Percentiles rank a stretch among this genome's conserved stretches.
phyloP scores from a whole-genome alignment of 1,140 invertebrate species.

The Drosophila kohkoa region DNA sequence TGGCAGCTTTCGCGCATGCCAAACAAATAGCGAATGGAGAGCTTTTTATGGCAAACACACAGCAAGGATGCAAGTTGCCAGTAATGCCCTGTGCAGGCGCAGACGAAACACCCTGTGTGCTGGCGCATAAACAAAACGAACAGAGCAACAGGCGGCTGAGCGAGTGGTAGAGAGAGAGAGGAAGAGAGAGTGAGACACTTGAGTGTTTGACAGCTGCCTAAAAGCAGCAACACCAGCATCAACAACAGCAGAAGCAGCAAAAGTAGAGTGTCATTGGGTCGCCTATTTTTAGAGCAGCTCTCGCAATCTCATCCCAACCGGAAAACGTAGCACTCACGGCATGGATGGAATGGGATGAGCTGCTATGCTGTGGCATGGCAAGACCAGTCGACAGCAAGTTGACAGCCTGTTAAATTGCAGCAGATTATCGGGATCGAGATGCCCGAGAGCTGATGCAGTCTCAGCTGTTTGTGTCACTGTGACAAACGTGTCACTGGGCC shows the following conservation, averaged over 20 bases:
- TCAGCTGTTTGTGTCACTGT: slow-evolving; percentile 22
- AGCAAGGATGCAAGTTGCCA: slow-evolving; percentile 42
- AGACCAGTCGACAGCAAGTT: slow-evolving; percentile 29
- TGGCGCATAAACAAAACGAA: slow-evolving; percentile 50
- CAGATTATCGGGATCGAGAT: slow-evolving; percentile 47
- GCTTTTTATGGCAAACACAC: slow-evolving; percentile 49
- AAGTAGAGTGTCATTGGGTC: slow-evolving; percentile 30
- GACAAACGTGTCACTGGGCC: slow-evolving; percentile 58
- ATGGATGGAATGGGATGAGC: too few species aligned
- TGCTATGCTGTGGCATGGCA: not conserved
- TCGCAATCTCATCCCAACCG: slow-evolving; percentile 1
- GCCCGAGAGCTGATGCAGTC: slow-evolving; percentile 18
- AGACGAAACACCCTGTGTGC: slow-evolving; percentile 41
- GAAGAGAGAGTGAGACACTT: slow-evolving; percentile 5
- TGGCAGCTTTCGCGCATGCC: slow-evolving; percentile 67
- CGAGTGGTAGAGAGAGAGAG: not conserved
- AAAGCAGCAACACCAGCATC: not conserved
- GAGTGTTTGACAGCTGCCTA: slow-evolving; percentile 2
- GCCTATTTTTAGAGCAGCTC: slow-evolving; percentile 47
- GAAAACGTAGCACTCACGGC: not conserved
- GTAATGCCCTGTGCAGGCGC: slow-evolving; percentile 16
- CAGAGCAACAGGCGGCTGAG: slow-evolving; percentile 50
- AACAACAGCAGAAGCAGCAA: not conserved
- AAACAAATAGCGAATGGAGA: slow-evolving; percentile 33
- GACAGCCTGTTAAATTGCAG: slow-evolving; percentile 46